Conservation (phyloP, 2,888 invertebrate genomes). For the Andrena trimmerana region DNA sequence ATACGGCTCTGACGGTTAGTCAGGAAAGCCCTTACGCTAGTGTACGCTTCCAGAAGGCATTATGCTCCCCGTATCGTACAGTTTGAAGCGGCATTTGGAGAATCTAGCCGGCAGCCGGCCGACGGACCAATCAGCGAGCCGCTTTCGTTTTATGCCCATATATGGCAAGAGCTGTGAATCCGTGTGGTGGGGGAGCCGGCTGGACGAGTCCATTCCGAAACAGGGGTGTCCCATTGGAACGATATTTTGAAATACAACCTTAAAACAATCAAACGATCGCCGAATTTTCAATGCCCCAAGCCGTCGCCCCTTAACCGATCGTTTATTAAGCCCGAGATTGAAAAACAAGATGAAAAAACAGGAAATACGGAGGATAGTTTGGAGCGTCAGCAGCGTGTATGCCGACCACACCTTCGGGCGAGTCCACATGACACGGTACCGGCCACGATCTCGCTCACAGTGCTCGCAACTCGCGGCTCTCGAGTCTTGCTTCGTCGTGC, state of each 20-base stretch:
- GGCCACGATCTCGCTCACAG: slow-evolving; percentile 80
- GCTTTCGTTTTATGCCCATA: slow-evolving; percentile 92
- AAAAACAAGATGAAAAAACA: slow-evolving; percentile 23
- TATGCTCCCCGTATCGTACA: slow-evolving; percentile 81
- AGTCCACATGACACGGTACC: slow-evolving; percentile 78
- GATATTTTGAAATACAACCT: slow-evolving; percentile 37
- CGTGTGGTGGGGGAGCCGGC: slow-evolving; percentile 86
- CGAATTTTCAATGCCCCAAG: background rate
- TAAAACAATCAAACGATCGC: slow-evolving; percentile 41
- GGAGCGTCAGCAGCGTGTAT: slow-evolving; percentile 33
- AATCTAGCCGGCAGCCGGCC: slow-evolving; percentile 86
- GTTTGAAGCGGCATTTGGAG: slow-evolving; percentile 85
- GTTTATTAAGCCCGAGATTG: background rate
- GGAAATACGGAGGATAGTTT: slow-evolving; percentile 15
- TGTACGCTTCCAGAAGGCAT: slow-evolving; percentile 76
- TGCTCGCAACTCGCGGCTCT: slow-evolving; percentile 80
- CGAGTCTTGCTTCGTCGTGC: slow-evolving; percentile 74
- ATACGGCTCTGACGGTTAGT: slow-evolving; percentile 77
- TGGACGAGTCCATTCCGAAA: slow-evolving; percentile 81
- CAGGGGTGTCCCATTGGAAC: slow-evolving; percentile 64
- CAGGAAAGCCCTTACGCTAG: slow-evolving; percentile 78
- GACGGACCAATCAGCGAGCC: slow-evolving; percentile 88
- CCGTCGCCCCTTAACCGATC: background rate
- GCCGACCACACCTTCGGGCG: slow-evolving; percentile 73
- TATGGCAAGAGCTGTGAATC: slow-evolving; percentile 91